A percentile compares a stretch with the other conserved stretches of the same genome.
phyloP scores from a whole-genome alignment of 1,140 invertebrate genomes.

The Xylocopa sonorina region DNA sequence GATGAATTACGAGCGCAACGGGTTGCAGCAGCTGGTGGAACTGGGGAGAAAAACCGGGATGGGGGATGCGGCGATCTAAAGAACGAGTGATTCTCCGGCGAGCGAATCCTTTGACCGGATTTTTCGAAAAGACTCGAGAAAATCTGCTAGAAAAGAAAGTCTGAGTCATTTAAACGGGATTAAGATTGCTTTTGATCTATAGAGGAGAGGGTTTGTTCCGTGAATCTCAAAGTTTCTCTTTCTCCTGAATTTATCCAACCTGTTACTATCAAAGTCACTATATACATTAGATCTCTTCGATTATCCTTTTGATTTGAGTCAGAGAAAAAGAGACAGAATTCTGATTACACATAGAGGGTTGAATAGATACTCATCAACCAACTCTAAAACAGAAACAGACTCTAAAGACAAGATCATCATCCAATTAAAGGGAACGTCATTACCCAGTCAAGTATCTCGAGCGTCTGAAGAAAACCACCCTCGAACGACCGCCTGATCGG shows the following conservation, averaged over 20 bases:
- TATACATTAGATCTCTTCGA: no score
- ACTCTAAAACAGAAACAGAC: not conserved
- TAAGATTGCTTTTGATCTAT: no score
- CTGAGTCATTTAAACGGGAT: not conserved
- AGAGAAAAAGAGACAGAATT: no score
- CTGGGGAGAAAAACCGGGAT: not conserved
- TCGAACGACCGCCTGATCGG: not conserved
- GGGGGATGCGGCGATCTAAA: not conserved
- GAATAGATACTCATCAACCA: no score
- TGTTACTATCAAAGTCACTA: no score
- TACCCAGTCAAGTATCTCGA: not conserved
- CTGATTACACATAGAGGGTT: no score
- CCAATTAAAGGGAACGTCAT: slow-evolving; percentile 3
- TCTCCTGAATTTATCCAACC: no score
- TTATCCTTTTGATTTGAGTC: no score
- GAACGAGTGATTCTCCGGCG: not conserved
- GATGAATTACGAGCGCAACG: slow-evolving; percentile 8
- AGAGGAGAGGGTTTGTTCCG: no score
- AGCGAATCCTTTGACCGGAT: not conserved
- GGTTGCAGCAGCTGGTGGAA: not conserved
- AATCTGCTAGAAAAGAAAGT: not conserved
- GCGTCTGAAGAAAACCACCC: not conserved
- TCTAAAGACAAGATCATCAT: not conserved
- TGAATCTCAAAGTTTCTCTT: no score
- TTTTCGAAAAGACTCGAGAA: not conserved